Conservation (phyloP, 1,140 invertebrate species). For the Muscidifurax raptorellus region DNA sequence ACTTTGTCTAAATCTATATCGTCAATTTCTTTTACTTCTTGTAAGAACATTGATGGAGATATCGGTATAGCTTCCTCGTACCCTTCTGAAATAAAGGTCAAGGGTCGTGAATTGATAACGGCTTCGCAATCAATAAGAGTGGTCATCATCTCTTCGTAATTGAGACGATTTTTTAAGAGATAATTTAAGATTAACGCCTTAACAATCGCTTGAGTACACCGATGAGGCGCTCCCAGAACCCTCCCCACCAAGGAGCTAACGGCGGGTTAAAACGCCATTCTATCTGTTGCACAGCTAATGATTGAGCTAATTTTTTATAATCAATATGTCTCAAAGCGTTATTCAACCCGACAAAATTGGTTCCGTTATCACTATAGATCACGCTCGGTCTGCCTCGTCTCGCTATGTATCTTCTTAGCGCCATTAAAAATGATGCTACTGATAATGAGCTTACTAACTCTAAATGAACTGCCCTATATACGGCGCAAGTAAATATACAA, state of each 20-base stretch:
- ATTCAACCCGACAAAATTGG: neutral
- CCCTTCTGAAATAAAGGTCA: too few relatives aligned
- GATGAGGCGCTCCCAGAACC: too few relatives aligned
- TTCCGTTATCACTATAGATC: neutral
- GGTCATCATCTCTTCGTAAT: too few relatives aligned
- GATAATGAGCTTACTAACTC: constrained; percentile 58
- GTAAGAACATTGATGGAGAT: too few relatives aligned
- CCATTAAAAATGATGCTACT: constrained; percentile 52
- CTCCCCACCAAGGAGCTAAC: neutral
- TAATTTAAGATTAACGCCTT: too few relatives aligned
- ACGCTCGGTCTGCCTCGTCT: constrained; percentile 51
- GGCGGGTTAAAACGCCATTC: neutral
- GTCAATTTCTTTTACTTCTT: too few relatives aligned
- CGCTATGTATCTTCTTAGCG: constrained; percentile 53
- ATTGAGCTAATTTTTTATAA: neutral
- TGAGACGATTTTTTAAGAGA: too few relatives aligned
- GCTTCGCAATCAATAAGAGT: too few relatives aligned
- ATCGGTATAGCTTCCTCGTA: too few relatives aligned
- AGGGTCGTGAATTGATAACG: too few relatives aligned
- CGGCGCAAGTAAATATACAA: constrained; percentile 62
- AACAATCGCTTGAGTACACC: too few relatives aligned
- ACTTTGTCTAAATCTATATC: too few relatives aligned
- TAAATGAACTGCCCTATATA: constrained; percentile 60
- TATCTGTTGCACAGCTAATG: neutral
- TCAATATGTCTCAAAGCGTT: neutral